Evolutionary conservation across 2,888 invertebrate genomes (phyloP), one percentile per base, ranked within the genome.

Genomic region (Papilio gigon): DNA sequence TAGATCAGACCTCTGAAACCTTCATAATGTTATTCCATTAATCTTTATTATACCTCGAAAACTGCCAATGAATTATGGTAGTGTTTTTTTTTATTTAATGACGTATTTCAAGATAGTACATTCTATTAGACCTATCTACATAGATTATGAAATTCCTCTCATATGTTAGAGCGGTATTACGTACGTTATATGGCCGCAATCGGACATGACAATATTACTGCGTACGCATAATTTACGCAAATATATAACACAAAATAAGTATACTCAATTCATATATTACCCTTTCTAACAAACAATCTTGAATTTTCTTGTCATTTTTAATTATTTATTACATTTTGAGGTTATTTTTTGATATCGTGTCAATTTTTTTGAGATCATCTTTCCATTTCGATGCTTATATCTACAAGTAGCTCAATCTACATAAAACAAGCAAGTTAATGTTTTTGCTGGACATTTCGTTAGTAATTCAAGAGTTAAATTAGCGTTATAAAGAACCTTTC

Each of bases 71-170:
- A 12, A 27, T 8, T 8, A 1, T 60, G 14, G 25, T 40, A 58
- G 27, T 8, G 33, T 27, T 5, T 17, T 4, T 25, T 60, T 14
- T 25, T 60, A 20, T 62, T 47, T 60, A 65, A 61, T 72, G 60
- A 69, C 22, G 60, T 70, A 71, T 70, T 70, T 71, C 70, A 65
- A 59, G 67, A 65, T 60, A 50, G 68, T 67, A 71, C 62, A 69
- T 72, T 73, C 73, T 70, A 73, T 70, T 71, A 17, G 66, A 53
- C 33, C 68, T 58, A 61, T 61, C 65, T 50, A 69, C 70, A 71
- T 69, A 71, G 67, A 66, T 70, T 60, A 70, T 65, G 44, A 71
- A 67, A 74, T 72, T 72, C 67, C 68, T 40, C 56, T 66, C 53
- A 65, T 62, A 47, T 69, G 53, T 67, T 67, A 64, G 25, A 37